A percentile compares a stretch with the other conserved stretches of the same genome.
Conservation (phyloP, 2,888 invertebrate species). For the Lasioglossum marginatum region DNA sequence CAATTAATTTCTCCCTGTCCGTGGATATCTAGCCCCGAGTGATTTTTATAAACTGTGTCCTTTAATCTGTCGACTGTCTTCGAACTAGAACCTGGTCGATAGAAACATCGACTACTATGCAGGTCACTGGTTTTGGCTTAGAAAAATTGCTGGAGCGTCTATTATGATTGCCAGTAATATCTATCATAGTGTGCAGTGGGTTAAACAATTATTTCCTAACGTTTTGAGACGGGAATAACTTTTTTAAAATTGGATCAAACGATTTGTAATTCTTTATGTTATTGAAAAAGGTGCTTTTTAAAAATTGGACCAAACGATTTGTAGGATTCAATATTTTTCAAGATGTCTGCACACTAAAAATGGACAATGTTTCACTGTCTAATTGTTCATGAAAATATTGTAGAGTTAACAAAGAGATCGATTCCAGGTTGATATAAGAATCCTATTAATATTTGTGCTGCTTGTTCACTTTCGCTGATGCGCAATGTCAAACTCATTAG, state of each 20-base stretch:
- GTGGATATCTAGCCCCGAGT: not conserved
- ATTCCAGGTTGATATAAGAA: not conserved
- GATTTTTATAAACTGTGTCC: conserved; percentile 1
- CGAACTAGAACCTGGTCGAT: not conserved
- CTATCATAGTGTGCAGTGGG: too few species aligned
- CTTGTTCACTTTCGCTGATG: not conserved
- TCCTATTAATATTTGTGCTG: not conserved
- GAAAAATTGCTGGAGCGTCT: not conserved
- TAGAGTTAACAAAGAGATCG: not conserved
- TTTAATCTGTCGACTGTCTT: not conserved
- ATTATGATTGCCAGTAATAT: not conserved
- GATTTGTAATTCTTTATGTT: too few species aligned
- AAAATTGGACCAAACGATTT: too few species aligned
- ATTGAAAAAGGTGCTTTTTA: too few species aligned
- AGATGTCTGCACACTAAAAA: not conserved
- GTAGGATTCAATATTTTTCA: not conserved
- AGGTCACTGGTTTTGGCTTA: not conserved
- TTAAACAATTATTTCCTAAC: too few species aligned
- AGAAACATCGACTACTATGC: not conserved
- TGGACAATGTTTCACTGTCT: not conserved
- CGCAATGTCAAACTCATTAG: not conserved
- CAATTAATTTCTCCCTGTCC: not conserved
- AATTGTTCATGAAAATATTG: not conserved
- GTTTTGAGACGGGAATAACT: not conserved
- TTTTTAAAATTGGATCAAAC: too few species aligned